Base-by-base conservation (phyloP, 2,888 invertebrate genomes). In the Drosophila bunnanda region DNA sequence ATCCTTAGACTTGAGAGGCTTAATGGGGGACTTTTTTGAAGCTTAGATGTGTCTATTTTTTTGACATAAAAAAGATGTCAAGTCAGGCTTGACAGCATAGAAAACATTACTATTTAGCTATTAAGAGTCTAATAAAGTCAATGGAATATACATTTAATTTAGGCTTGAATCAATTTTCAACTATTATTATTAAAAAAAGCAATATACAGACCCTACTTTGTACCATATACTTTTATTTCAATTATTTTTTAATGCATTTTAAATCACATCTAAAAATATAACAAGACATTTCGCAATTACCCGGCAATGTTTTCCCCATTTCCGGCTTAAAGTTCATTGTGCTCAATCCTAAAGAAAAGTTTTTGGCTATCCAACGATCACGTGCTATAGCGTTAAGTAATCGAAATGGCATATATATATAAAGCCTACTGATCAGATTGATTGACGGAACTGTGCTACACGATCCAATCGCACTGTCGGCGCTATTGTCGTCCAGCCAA, bases 381-480 rank as follows among this genome's bases (percentile, higher is more conserved):
- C 78, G 87, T 87, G 87, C 82, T 57, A 36, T 36, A 55, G 4
- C 39, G 48, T 84, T 84, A 64, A 72, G 79, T 76, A 84, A 82
- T 69, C 50, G 41, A 68, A 74, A 59, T 39, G 56, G 61, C 50
- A 50, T 44, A 57, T 39, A 30, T 55, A 10, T 39, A 30, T 55
- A 10, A 36, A 50, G 36, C 69, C 76, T 48, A 70, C 52, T 52
- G 79, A 77, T 57, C 65, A 60, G 60, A 52, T 57, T 82, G 78
- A 84, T 84, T 84, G 84, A 84, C 87, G 78, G 85, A 81, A 79
- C 80, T 84, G 87, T 84, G 87, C 84, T 84, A 75, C 61, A 66
- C 67, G 80, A 69, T 76, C 70, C 66, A 64, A 77, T 46, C 62
- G 39, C 41, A 41, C 53, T 60, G 59, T 41, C 59, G 36, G 58